Base-by-base conservation (phyloP, 2,113 vertebrate species). In the Centropristis striata region DNA sequence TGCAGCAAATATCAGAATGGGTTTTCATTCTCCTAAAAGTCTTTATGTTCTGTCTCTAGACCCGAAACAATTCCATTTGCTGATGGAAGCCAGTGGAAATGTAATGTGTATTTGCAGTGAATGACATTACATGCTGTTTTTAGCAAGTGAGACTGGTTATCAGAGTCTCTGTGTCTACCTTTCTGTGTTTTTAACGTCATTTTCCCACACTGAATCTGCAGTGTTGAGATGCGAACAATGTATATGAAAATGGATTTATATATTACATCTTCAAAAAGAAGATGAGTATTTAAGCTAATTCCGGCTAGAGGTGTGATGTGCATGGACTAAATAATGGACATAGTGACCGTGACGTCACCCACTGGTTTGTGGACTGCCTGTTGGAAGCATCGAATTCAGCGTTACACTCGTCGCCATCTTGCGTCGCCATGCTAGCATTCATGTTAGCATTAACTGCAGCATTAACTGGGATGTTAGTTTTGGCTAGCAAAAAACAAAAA, bases 1-100 rank as follows among this genome's bases (percentile, higher is more conserved):
- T 63, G 28, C 23, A 20, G 57, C 54, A 68, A 72, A 75, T 41
- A 75, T 53, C 36, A 15, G 15, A 81, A 80, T 64, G 67, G 59
- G 57, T 69, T 90, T 87, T 21, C 66, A 70, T 75, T 51, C 39
- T 72, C 71, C 76, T 84, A 42, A 87, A 86, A 82, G 54, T 75
- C 86, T 77, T 81, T 37, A 42, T 71, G 47, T 51, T n/a, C 9
- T 50, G 18, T 18, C 10, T 25, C 21, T 59, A 18, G 46, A 55
- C 28, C 39, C 27, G 16, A 37, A 74, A 74, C 42, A 20, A 20
- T 70, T 59, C 2, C 20, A 51, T 77, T 25, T 58, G 32, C 27
- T 28, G 32, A 44, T 54, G n/a, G 44, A 47, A 57, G 20, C 7
- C 21, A 1, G 25, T 8, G 8, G 32, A 50, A 68, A 51, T 25